Evolutionary conservation across 2,888 invertebrate genomes (phyloP), one percentile per base, ranked within the genome.

Genomic region (Acanthococcus lagerstroemiae): DNA sequence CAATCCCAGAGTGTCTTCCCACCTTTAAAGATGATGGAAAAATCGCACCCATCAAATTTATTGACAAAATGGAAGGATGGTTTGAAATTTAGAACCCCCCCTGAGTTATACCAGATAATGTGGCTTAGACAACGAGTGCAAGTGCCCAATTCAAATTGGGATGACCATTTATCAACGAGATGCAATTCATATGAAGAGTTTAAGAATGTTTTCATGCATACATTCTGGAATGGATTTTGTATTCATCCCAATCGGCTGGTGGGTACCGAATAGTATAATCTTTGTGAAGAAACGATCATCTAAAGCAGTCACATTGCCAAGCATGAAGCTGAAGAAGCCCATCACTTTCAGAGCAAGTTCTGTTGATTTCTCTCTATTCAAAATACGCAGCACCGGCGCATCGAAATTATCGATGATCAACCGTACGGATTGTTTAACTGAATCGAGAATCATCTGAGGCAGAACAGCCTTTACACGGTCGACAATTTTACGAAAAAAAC

Each of bases 241-340:
- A 12, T 30, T 30, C 37, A 30, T 30, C 12, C 37, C 37, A 12
- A 30, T 55, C 26, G 55, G 55, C 55, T 26, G 55, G 24, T 55
- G 55, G 24, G 55, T 55, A 27, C 55, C 55, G 55, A 55, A 55
- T 9, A 55, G 27, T n/a, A 55, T n/a, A 12, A 55, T 17, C 26
- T 55, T 55, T 3, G 5, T 17, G 24, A 55, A 55, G 12, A 55
- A 25, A 12, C 17, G 5, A 55, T 55, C 9, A 26, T 55, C 55
- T 55, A 55, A 9, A 25, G 7, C 7, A 26, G 26, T 4, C 6
- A 55, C 55, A 55, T 55, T 27, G 26, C 9, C 9, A 4, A 55
- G 55, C 55, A 55, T 55, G 4, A 25, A 25, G 17, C 24, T 27
- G 26, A 55, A 55, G 55, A 55, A 55, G 12, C 55, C 17, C 55